Conservation (phyloP, 1,140 invertebrate genomes). For the Drosophila funebris region DNA sequence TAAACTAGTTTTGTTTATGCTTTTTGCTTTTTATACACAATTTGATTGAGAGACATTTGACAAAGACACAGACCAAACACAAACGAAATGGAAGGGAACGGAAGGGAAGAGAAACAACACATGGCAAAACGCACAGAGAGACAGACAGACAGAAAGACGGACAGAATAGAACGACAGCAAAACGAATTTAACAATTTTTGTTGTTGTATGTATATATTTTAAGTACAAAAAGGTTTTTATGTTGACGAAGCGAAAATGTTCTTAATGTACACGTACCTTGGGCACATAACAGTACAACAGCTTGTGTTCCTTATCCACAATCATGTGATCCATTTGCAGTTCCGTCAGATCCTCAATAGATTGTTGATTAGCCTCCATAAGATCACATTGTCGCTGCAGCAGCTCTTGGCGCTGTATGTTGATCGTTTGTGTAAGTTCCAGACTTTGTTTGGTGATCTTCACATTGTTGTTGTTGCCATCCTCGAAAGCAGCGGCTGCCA, state of each 20-base stretch:
- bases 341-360: conserved; percentile 84
- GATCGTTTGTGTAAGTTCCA: conserved; percentile 86
- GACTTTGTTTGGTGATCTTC: conserved; percentile 84
- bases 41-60: conserved; percentile 19
- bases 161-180: not conserved
- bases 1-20: conserved; percentile 35
- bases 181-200: not conserved
- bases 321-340: conserved; percentile 88
- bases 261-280: conserved; percentile 87
- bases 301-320: conserved; percentile 92
- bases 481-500: conserved; percentile 56
- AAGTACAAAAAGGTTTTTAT: conserved; percentile 1
- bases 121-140: conserved; percentile 16
- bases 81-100: not conserved
- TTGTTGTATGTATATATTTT: conserved; percentile 3
- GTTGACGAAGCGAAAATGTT: conserved; percentile 6
- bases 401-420: conserved; percentile 88
- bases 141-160: conserved; percentile 3
- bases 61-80: conserved; percentile 4
- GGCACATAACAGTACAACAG: conserved; percentile 96
- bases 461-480: conserved; percentile 83
- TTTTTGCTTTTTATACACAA: not conserved
- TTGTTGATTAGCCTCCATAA: conserved; percentile 79
- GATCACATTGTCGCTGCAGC: conserved; percentile 87
- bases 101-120: conserved; percentile 18